Conservation (phyloP, 2,888 invertebrate genomes). For the Stenchaetothrips biformis region DNA sequence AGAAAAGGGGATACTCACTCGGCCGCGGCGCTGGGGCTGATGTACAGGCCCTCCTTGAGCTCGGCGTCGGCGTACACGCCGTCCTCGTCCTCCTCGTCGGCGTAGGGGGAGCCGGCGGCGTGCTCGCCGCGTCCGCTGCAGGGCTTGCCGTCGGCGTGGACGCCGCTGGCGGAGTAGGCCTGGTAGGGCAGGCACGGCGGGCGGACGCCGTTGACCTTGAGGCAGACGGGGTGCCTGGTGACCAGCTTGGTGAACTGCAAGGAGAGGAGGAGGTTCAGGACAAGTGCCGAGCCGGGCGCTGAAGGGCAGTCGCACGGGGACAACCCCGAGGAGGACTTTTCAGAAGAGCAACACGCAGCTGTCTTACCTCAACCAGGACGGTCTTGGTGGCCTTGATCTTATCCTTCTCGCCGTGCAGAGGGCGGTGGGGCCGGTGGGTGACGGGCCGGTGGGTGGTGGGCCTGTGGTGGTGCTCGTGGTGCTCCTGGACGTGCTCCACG, state of each 20-base stretch:
- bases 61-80: conserved; percentile 27
- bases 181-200: conserved; percentile 37
- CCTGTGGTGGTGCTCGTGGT: conserved; percentile 25
- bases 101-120: background rate
- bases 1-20: conserved; percentile 27
- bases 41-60: conserved; percentile 31
- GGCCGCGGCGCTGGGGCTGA: conserved; percentile 34
- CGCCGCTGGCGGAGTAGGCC: background rate
- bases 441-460: conserved; percentile 28
- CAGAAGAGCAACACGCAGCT: background rate
- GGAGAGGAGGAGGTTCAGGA: background rate
- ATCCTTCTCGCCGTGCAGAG: conserved; percentile 24
- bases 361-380: conserved; percentile 35
- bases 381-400: conserved; percentile 36
- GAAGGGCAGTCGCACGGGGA: background rate
- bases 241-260: conserved; percentile 37
- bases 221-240: conserved; percentile 38
- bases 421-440: conserved; percentile 21
- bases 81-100: conserved; percentile 27
- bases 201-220: conserved; percentile 37
- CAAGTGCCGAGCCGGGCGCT: background rate
- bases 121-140: background rate
- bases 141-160: conserved; percentile 3
- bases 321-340: background rate
- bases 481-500: conserved; percentile 17